Conservation (phyloP, 2,888 invertebrate genomes). For the Eupithecia exiguata region DNA sequence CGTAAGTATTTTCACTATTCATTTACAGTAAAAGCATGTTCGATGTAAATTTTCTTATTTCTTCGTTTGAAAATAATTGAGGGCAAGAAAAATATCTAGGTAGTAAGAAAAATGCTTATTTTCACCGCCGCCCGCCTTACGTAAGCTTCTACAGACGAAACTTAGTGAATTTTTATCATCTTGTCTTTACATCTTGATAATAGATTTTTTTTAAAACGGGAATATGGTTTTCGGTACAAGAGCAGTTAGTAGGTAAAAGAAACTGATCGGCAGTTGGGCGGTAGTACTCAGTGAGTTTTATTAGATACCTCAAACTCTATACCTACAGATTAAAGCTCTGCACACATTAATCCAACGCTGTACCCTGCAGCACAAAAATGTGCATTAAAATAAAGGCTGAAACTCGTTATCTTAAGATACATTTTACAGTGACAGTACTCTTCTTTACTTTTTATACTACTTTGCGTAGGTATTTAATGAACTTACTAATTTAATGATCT, state of each 20-base stretch:
- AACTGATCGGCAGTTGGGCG: no score
- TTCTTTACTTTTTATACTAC: not conserved
- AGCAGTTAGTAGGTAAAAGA: no score
- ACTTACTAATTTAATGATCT: no score
- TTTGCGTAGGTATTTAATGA: no score
- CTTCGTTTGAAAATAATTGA: not conserved
- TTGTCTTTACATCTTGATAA: not conserved
- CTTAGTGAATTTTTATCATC: constrained; percentile 64
- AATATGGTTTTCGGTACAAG: not conserved
- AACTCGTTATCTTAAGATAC: no score
- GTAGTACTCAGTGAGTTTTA: no score
- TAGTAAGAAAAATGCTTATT: constrained; percentile 3
- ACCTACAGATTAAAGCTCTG: no score
- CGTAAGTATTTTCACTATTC: not conserved
- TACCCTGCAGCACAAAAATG: no score
- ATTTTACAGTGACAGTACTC: no score
- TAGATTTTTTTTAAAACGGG: not conserved
- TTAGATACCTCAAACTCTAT: no score
- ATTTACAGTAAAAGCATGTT: not conserved
- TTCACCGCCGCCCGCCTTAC: constrained; percentile 56
- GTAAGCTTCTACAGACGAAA: constrained; percentile 51
- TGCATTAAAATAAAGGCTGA: no score
- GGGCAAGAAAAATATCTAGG: constrained; percentile 9
- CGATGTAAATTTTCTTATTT: not conserved
- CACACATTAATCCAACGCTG: no score